A percentile compares a stretch with the other conserved stretches of the same genome.
These are phyloP conservation scores for Nyctalus aviator DNA, from an alignment of 2,797 vertebrate genomes.

Conservation along the genomic window DNA sequence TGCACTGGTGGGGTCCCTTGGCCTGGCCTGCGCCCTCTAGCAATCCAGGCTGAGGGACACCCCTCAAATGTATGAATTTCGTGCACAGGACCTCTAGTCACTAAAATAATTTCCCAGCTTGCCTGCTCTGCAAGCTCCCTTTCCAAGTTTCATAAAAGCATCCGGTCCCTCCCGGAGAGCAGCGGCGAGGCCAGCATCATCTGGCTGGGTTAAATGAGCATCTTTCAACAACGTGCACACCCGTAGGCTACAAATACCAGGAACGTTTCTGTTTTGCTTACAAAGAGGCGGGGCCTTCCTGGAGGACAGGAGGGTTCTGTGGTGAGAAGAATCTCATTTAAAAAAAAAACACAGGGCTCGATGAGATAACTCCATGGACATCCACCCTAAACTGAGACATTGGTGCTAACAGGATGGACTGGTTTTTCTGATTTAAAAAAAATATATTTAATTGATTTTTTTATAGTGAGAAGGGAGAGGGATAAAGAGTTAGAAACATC, in stretches of 20 bases:
- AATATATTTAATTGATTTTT: too few species aligned
- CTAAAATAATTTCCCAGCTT: background rate
- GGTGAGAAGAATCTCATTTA: conserved; percentile 9
- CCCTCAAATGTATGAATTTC: too few species aligned
- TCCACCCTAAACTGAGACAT: too few species aligned
- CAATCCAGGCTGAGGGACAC: too few species aligned
- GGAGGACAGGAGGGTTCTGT: background rate
- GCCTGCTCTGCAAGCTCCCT: background rate
- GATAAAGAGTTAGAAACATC: too few species aligned
- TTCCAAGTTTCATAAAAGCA: background rate
- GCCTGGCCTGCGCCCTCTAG: too few species aligned
- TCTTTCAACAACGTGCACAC: background rate
- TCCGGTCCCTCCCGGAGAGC: too few species aligned
- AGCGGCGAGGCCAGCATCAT: background rate
- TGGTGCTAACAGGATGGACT: too few species aligned
- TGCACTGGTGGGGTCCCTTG: too few species aligned
- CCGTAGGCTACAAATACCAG: background rate
- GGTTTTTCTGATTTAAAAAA: too few species aligned
- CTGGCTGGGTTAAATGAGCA: background rate
- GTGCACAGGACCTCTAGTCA: background rate
- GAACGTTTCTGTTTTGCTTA: background rate
- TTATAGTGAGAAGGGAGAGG: too few species aligned
- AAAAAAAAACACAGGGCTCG: background rate
- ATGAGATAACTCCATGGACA: too few species aligned
- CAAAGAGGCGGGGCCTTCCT: background rate